Evolutionary conservation across 2,888 invertebrate genomes (phyloP).

Genomic region (Adineta ricciae): DNA sequence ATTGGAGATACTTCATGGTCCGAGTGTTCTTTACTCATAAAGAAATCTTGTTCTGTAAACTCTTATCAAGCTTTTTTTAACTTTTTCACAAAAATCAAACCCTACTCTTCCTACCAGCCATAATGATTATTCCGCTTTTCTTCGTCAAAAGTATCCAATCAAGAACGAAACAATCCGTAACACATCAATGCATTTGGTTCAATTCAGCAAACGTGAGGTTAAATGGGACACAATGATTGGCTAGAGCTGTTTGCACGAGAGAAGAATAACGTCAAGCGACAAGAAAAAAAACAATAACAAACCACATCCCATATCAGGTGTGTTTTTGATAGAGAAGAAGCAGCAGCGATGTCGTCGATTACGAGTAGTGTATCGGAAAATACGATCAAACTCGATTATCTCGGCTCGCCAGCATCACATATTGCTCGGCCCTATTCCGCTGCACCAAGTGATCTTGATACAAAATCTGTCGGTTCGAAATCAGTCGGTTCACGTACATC

Average conservation of each 20-base stretch:
- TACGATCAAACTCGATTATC: not conserved
- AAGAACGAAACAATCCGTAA: not conserved
- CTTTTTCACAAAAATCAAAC: not conserved
- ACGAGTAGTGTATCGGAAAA: not conserved
- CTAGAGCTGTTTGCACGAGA: not conserved
- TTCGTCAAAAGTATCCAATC: not conserved
- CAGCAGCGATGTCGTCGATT: not conserved
- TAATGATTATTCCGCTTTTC: not conserved
- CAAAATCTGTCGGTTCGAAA: conserved; percentile 13
- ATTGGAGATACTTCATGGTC: not conserved
- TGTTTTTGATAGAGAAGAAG: not conserved
- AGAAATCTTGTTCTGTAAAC: not conserved
- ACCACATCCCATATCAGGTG: not conserved
- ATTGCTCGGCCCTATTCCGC: not conserved
- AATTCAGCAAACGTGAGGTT: not conserved
- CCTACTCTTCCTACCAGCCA: not conserved
- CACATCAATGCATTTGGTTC: not conserved
- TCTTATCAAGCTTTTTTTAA: not conserved
- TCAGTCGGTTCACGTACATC: conserved; percentile 25
- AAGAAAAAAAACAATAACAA: not conserved
- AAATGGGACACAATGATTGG: not conserved
- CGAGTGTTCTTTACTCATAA: not conserved
- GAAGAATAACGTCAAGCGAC: not conserved
- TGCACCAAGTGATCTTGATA: not conserved
- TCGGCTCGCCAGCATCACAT: not conserved